These are phyloP conservation scores for mouse (Mus musculus) DNA, from an alignment of 2,113 vertebrate species.

Conservation along the genomic window DNA sequence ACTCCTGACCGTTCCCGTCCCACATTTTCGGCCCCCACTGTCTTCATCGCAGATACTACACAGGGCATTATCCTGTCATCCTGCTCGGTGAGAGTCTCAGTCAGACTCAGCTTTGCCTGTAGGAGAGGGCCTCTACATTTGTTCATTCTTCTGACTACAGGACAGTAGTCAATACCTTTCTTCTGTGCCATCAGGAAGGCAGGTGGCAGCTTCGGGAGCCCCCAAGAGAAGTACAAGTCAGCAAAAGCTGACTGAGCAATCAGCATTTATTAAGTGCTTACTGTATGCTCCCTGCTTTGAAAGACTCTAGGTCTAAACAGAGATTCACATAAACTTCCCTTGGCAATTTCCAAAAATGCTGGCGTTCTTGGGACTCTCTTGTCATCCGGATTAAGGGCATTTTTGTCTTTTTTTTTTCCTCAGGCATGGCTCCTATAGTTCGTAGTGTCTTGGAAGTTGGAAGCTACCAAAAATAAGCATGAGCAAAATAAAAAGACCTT, in stretches of 20 bases:
- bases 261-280: not conserved
- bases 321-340: not conserved
- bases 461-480: not conserved
- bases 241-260: not conserved
- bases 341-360: not conserved
- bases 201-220: not conserved
- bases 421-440: not conserved
- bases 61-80: not conserved
- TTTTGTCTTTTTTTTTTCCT: not conserved
- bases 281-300: not conserved
- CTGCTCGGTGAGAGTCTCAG: not conserved
- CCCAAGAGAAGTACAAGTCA: not conserved
- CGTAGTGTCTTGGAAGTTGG: not conserved
- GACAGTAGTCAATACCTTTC: not conserved
- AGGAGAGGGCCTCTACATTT: not conserved
- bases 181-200: not conserved
- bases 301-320: not conserved
- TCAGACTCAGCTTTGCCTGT: not conserved
- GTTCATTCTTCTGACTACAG: rapidly evolving
- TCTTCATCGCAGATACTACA: not conserved
- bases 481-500: not conserved
- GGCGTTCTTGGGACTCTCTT: not conserved
- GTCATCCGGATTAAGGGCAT: not conserved
- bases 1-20: no score
- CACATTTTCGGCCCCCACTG: no score